These are phyloP conservation scores for Pegoplata infirma DNA, from an alignment of 2,888 invertebrate species.

Conservation along the genomic window DNA sequence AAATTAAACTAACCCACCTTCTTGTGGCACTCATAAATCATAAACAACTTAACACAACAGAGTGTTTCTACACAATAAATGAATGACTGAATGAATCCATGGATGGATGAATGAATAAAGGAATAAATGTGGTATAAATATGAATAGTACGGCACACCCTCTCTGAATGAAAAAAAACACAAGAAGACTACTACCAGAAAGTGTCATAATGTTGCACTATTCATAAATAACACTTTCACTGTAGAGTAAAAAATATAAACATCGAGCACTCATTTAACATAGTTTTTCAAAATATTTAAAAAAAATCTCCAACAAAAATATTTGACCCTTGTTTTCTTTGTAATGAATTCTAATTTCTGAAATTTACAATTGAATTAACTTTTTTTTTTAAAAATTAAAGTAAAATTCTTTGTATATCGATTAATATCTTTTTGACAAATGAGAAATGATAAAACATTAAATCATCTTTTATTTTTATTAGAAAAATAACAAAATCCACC, in stretches of 20 bases:
- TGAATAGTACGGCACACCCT: conserved; percentile 18
- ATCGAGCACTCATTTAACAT: background rate
- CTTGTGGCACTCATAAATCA: conserved; percentile 62
- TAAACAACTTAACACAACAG: conserved; percentile 60
- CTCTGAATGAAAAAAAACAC: conserved; percentile 15
- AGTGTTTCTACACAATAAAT: conserved; percentile 36
- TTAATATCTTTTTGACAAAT: too few species aligned
- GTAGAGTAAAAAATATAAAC: background rate
- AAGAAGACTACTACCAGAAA: conserved; percentile 5
- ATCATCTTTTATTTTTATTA: too few species aligned
- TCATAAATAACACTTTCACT: conserved; percentile 53
- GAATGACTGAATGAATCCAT: conserved; percentile 14
- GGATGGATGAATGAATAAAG: conserved; percentile 18
- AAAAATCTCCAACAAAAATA: too few species aligned
- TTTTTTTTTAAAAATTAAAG: too few species aligned
- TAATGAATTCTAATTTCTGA: too few species aligned
- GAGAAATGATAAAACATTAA: too few species aligned
- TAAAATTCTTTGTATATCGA: too few species aligned
- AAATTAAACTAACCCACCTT: conserved; percentile 46
- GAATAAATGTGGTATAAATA: conserved; percentile 20
- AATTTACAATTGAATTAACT: too few species aligned
- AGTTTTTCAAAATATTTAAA: too few species aligned
- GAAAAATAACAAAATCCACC: too few species aligned
- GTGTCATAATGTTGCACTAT: conserved; percentile 50
- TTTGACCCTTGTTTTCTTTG: too few species aligned